Percentiles rank a stretch among this genome's conserved stretches.
These are phyloP conservation scores for Carlito syrichta DNA, from an alignment of 2,113 vertebrate species.

Conservation along the genomic window DNA sequence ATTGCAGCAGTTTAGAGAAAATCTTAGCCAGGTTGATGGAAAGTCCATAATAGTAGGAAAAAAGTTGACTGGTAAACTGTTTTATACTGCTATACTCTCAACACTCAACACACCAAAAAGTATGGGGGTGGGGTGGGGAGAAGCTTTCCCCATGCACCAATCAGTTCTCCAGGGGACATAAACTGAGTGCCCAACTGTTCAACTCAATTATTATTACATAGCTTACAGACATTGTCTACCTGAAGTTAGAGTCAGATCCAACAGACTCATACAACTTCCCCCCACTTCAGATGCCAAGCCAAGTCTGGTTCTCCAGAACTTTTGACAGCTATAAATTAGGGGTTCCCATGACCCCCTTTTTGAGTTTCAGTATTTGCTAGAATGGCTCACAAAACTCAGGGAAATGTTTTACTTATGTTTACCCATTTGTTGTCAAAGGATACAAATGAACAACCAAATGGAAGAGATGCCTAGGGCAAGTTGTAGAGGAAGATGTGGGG, in stretches of 20 bases:
- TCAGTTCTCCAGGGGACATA: not conserved
- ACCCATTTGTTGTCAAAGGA: not conserved
- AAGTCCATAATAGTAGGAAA: not conserved
- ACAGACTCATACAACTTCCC: not conserved
- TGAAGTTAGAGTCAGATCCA: not conserved
- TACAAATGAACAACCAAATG: not conserved
- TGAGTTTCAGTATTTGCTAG: not conserved
- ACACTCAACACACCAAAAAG: not conserved
- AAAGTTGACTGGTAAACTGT: not conserved
- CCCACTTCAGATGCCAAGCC: too few relatives aligned
- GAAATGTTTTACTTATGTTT: not conserved
- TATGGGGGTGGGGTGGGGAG: too few relatives aligned
- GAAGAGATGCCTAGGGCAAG: not conserved
- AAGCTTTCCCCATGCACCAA: not conserved
- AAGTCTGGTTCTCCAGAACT: not conserved
- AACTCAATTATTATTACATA: too few relatives aligned
- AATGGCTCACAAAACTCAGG: not conserved
- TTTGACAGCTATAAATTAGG: not conserved
- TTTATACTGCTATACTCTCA: not conserved
- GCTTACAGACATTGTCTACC: not conserved
- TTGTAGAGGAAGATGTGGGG: too few relatives aligned
- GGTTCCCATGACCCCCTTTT: not conserved
- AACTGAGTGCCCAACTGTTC: not conserved
- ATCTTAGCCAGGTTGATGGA: not conserved
- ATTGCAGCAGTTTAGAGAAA: not conserved